Conservation (phyloP, 2,888 invertebrate species). For the Congeria kusceri region DNA sequence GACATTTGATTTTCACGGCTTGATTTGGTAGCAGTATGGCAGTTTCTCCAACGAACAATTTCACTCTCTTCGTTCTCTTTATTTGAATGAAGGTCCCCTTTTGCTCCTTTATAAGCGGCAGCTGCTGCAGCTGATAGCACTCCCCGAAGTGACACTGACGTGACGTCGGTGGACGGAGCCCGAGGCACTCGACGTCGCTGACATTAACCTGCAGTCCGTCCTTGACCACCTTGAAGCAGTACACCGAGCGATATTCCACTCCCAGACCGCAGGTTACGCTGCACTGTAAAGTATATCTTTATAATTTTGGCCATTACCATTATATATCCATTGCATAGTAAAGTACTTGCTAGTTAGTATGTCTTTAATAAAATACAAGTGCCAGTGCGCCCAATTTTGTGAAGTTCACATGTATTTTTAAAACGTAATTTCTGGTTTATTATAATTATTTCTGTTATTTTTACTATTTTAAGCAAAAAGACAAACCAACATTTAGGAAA, state of each 20-base stretch:
- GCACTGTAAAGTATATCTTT: conserved; percentile 89
- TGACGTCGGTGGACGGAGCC: conserved; percentile 63
- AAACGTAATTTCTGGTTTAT: too few species aligned
- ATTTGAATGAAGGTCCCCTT: conserved; percentile 78
- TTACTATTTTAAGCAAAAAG: neutral
- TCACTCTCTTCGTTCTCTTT: conserved; percentile 70
- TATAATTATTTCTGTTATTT: too few species aligned
- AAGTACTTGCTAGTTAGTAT: neutral
- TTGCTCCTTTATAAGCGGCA: conserved; percentile 71
- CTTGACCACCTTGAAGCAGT: conserved; percentile 88
- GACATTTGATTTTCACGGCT: conserved; percentile 77
- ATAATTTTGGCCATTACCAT: too few species aligned
- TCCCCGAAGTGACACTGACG: conserved; percentile 71
- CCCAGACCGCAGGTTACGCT: conserved; percentile 95
- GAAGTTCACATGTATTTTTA: too few species aligned
- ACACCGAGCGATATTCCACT: conserved; percentile 92
- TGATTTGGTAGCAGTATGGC: conserved; percentile 77
- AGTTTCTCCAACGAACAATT: conserved; percentile 71
- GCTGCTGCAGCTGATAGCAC: conserved; percentile 67
- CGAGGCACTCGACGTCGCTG: conserved; percentile 69
- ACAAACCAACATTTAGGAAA: neutral
- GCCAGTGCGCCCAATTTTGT: too few species aligned
- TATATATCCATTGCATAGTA: neutral
- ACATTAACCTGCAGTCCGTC: conserved; percentile 68
- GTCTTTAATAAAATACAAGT: too few species aligned